Evolutionary conservation across 1,140 invertebrate genomes (phyloP).

Genomic region (Lordiphosa mommai): DNA sequence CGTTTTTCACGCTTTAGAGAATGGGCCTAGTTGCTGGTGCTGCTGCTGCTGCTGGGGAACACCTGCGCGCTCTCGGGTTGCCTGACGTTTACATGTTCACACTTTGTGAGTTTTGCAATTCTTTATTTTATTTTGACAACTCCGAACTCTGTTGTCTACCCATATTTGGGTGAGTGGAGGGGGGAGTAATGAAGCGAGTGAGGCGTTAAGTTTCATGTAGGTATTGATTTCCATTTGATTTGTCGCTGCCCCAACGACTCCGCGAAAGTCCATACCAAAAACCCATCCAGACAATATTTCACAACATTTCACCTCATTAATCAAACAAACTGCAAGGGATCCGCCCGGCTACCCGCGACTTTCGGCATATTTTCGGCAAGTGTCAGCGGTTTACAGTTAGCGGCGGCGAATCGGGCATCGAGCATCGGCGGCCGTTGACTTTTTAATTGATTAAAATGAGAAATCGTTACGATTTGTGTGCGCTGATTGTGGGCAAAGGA

Average conservation of each 20-base stretch:
- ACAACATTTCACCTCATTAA: constrained; percentile 78
- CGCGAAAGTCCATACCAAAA: no score
- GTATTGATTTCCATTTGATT: constrained; percentile 78
- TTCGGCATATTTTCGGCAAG: constrained; percentile 68
- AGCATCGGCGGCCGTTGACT: constrained; percentile 69
- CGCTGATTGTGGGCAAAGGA: constrained; percentile 69
- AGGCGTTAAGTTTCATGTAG: constrained; percentile 68
- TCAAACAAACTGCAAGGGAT: constrained; percentile 67
- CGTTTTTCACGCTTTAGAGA: constrained; percentile 41
- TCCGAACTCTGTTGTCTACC: constrained; percentile 44
- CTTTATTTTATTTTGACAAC: constrained; percentile 63
- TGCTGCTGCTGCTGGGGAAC: constrained; percentile 27
- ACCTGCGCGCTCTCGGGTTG: constrained; percentile 44
- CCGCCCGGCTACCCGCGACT: constrained; percentile 6
- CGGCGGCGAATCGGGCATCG: no score
- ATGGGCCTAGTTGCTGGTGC: neutral
- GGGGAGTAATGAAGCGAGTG: constrained; percentile 11
- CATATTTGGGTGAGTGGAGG: constrained; percentile 42
- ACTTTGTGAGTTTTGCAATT: constrained; percentile 50
- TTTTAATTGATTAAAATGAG: constrained; percentile 80
- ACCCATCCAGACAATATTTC: constrained; percentile 55
- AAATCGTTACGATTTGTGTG: constrained; percentile 79
- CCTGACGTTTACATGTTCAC: constrained; percentile 61
- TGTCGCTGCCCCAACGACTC: constrained; percentile 47
- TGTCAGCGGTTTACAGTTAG: constrained; percentile 71